Percentiles rank a stretch among this genome's conserved stretches.
These are phyloP conservation scores for Sinelater perroti DNA, from an alignment of 2,888 invertebrate species.

Conservation along the genomic window DNA sequence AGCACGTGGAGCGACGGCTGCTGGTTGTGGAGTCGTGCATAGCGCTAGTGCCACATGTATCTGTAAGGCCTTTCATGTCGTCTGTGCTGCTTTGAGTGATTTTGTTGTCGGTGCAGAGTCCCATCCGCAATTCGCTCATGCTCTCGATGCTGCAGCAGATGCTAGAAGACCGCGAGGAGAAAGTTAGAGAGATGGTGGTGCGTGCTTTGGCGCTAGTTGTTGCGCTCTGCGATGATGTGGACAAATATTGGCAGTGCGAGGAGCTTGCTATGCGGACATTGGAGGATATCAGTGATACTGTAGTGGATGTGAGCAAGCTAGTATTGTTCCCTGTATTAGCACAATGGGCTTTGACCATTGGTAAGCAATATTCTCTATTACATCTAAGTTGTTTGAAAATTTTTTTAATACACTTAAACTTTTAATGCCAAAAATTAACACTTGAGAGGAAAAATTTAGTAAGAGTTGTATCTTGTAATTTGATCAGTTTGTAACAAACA, in stretches of 20 bases:
- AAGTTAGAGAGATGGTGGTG: slow-evolving; percentile 69
- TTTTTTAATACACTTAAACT: background rate
- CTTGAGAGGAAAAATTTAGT: too few relatives aligned
- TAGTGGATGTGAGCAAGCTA: slow-evolving; percentile 64
- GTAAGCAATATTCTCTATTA: too few relatives aligned
- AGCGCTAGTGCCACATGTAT: slow-evolving; percentile 70
- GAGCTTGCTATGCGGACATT: slow-evolving; percentile 68
- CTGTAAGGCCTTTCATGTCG: too few relatives aligned
- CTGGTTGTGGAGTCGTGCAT: slow-evolving; percentile 76
- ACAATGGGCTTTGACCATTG: slow-evolving; percentile 66
- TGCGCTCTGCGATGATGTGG: slow-evolving; percentile 70
- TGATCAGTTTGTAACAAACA: too few relatives aligned
- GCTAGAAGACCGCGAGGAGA: slow-evolving; percentile 72
- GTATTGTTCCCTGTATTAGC: slow-evolving; percentile 71
- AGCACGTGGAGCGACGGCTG: slow-evolving; percentile 71
- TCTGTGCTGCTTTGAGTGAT: background rate
- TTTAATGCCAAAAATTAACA: too few relatives aligned
- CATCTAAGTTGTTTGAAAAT: background rate
- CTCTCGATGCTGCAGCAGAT: slow-evolving; percentile 78
- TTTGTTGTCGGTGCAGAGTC: slow-evolving; percentile 51
- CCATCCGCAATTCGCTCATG: slow-evolving; percentile 72
- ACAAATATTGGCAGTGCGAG: slow-evolving; percentile 70
- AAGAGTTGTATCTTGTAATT: too few relatives aligned
- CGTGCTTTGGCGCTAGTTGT: slow-evolving; percentile 69
- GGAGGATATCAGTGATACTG: slow-evolving; percentile 65